Evolutionary conservation across 2,888 invertebrate species (phyloP).

Genomic region (Argyresthia albistria): DNA sequence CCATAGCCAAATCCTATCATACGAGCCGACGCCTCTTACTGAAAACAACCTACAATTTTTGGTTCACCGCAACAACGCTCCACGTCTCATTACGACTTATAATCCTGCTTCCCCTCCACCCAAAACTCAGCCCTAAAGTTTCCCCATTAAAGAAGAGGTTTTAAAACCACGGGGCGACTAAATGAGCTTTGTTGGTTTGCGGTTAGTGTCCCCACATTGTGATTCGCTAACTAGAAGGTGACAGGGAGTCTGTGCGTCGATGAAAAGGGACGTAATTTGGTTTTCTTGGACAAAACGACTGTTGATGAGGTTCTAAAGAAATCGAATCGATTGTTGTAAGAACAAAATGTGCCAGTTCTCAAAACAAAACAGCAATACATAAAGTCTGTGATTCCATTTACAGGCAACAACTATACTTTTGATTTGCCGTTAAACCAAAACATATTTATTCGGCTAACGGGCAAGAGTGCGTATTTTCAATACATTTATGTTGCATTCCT

Average conservation of each 20-base stretch:
- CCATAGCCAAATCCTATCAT: conserved; percentile 71
- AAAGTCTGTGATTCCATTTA: no score
- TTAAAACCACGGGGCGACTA: not conserved
- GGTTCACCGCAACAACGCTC: conserved; percentile 54
- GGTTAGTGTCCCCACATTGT: conserved; percentile 35
- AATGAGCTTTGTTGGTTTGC: conserved; percentile 27
- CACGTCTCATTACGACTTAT: conserved; percentile 21
- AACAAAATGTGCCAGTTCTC: no score
- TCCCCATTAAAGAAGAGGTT: conserved; percentile 11
- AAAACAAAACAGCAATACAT: no score
- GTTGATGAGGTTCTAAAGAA: no score
- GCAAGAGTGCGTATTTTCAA: no score
- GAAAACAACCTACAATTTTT: conserved; percentile 59
- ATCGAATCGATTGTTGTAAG: no score
- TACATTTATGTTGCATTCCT: no score
- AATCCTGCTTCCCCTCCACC: conserved; percentile 11
- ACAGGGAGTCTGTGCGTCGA: conserved; percentile 59
- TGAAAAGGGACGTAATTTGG: conserved; percentile 58
- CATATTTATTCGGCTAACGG: no score
- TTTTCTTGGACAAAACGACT: conserved; percentile 57
- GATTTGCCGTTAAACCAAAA: no score
- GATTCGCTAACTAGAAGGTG: conserved; percentile 57
- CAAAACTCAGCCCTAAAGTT: conserved; percentile 17
- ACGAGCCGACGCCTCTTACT: conserved; percentile 70
- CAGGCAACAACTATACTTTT: no score